Percentiles rank a stretch among this genome's conserved stretches.
These are phyloP conservation scores for Atta texana DNA, from an alignment of 1,140 invertebrate genomes.

Conservation along the genomic window DNA sequence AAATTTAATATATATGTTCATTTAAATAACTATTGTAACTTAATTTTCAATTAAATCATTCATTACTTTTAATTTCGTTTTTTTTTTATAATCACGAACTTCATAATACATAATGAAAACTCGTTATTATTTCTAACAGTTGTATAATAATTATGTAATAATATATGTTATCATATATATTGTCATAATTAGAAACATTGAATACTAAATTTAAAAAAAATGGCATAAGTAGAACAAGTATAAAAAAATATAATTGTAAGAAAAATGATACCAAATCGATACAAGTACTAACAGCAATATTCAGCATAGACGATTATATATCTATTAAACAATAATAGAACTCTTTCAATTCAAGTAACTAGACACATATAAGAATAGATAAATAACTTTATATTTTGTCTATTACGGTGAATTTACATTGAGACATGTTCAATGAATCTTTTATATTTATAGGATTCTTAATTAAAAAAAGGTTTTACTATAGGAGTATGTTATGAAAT, in stretches of 20 bases:
- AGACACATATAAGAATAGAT: not conserved
- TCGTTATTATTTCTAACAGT: no score
- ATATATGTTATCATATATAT: not conserved
- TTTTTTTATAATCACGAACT: no score
- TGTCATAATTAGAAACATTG: not conserved
- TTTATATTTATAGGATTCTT: slow-evolving; percentile 11
- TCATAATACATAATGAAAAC: no score
- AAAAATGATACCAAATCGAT: not conserved
- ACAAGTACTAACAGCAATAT: not conserved
- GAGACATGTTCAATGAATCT: not conserved
- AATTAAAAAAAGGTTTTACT: not conserved
- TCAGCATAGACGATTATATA: not conserved
- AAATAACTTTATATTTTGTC: not conserved
- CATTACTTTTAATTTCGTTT: no score
- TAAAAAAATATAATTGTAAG: not conserved
- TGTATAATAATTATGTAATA: not conserved
- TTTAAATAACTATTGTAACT: no score
- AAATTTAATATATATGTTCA: no score
- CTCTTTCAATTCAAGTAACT: not conserved
- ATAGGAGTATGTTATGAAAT: not conserved
- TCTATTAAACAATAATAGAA: not conserved
- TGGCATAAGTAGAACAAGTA: not conserved
- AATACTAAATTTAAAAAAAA: not conserved
- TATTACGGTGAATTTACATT: not conserved
- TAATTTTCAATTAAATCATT: no score